Percentiles rank a stretch among this genome's conserved stretches.
These are phyloP conservation scores for Sminthurides aquaticus DNA, from an alignment of 2,888 invertebrate genomes.

Conservation along the genomic window DNA sequence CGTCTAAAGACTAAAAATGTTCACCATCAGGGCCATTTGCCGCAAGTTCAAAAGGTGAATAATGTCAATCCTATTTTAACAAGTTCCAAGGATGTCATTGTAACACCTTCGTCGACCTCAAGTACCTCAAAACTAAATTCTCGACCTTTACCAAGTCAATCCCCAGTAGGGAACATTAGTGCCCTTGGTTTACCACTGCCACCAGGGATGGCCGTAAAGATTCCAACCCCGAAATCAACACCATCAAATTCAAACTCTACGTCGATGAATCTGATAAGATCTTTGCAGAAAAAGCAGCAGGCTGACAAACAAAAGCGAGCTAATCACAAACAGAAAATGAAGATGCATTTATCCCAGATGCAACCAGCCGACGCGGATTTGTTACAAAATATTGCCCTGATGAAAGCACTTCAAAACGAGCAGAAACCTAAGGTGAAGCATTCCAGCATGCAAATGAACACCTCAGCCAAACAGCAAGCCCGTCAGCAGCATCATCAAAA, in stretches of 20 bases:
- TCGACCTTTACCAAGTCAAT: slow-evolving; percentile 12
- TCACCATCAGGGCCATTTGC: slow-evolving; percentile 36
- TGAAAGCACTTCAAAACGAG: no score
- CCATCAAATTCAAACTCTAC: background rate
- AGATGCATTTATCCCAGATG: background rate
- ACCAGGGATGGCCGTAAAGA: background rate
- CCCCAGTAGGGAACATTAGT: background rate
- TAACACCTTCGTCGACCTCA: slow-evolving; percentile 8
- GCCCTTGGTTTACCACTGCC: background rate
- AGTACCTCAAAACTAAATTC: slow-evolving; percentile 3
- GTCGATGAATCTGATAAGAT: background rate
- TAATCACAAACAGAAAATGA: background rate
- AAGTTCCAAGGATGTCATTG: slow-evolving; percentile 16
- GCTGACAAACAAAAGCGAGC: background rate
- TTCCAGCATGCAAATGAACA: background rate
- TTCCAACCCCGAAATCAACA: background rate
- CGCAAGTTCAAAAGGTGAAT: slow-evolving; percentile 19
- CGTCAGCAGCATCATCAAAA: background rate
- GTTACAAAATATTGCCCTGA: background rate
- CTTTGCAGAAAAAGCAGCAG: background rate
- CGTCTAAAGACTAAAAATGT: slow-evolving; percentile 42
- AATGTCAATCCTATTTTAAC: background rate
- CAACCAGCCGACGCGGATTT: background rate
- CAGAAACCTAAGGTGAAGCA: background rate
- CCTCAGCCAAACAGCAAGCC: background rate